These are phyloP conservation scores for Trochalopteron elliotii DNA, from an alignment of 2,113 vertebrate species.

Conservation along the genomic window DNA sequence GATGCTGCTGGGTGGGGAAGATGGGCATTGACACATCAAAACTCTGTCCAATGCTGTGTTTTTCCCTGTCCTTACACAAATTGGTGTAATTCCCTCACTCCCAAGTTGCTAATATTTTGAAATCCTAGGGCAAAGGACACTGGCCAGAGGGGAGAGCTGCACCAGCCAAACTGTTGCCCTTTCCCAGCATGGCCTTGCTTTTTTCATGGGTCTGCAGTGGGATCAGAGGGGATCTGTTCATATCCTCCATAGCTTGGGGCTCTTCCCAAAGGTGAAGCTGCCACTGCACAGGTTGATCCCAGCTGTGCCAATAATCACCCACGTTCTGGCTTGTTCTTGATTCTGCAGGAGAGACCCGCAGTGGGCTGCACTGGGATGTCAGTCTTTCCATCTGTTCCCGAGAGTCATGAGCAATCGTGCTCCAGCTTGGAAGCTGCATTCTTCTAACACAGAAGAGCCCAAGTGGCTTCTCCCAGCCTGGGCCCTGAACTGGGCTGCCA, in stretches of 20 bases:
- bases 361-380: rapidly evolving
- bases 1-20: not conserved
- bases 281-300: not conserved
- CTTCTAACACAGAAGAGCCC: not conserved
- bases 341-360: rapidly evolving
- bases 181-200: rapidly evolving
- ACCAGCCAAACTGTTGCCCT: not conserved
- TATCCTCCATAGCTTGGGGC: not conserved
- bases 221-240: not conserved
- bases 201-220: not conserved
- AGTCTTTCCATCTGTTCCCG: not conserved
- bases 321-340: not conserved
- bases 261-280: not conserved
- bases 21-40: not conserved
- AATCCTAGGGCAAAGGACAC: not conserved
- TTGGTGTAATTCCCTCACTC: not conserved
- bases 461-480: not conserved
- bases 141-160: not conserved
- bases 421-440: not conserved
- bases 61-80: not conserved
- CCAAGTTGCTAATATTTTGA: not conserved
- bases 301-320: not conserved
- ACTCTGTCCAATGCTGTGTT: not conserved
- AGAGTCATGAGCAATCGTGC: not conserved
- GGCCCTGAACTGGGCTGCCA: not conserved